Base-by-base conservation (phyloP, 2,888 invertebrate species). In the Microplitis manilae region DNA sequence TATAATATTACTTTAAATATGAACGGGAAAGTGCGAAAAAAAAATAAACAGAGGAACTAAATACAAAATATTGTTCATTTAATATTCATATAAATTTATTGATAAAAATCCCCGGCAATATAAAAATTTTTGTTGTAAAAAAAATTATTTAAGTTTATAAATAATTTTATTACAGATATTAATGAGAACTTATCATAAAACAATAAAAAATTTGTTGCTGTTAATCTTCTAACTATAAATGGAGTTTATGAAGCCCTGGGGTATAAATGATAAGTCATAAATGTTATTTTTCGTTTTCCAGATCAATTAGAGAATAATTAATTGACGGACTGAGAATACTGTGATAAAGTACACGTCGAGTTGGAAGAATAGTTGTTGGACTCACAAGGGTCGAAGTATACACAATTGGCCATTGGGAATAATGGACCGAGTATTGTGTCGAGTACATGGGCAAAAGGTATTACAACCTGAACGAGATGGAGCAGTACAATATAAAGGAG, bases 331-430 rank as follows among this genome's bases (percentile, higher is more conserved):
- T 50, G 7, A 13, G 13, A 65, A 30, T 30, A 13, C 30, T 13
- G 65, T 65, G 6, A 65, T 65, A 65, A 65, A 20, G 38, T 13
- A 50, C 7, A 50, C 50, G 13, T 17, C 65, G 13, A 13, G 64
- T 61, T 67, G 15, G 69, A 75, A 41, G 39, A 65, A 38, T n/a
- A 15, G 71, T 50, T 50, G 50, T 87, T 83, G 86, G 86, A 30
- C 85, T 84, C 84, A 65, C 6, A 41, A 59, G 68, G 80, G 84
- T 83, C 85, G 84, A 50, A 13, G 13, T 50, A 50, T 50, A 13
- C 75, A 86, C 85, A 83, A 86, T 86, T 87, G 85, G 86, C 87
- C 86, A 87, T 87, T 82, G 85, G 84, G 84, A 87, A 88, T 87
- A 88, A 88, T 87, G 87, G 87, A 85, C 84, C 85, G 85, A 86